Evolutionary conservation across 30 jellyfish, hydroid and myxozoan species (phyloP), one percentile per base, ranked within the genome.

Genomic region (Sanderia malayensis): DNA sequence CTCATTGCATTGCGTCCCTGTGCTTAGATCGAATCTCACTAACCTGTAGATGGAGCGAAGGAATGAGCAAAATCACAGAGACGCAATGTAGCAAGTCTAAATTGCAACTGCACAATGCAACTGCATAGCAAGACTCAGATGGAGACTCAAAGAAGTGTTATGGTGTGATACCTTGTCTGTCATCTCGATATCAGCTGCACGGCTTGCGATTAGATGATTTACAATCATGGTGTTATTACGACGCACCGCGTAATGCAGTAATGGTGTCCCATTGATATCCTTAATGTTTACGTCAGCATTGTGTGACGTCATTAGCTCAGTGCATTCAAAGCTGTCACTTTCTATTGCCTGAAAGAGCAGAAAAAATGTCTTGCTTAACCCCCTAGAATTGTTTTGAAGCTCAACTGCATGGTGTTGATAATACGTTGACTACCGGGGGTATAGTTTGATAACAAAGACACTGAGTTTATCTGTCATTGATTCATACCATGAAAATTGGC

Each of bases 401-500:
- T 37, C 52, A 37, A 6, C 55, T 6, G 55, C 8, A 41, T 41
- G 15, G 55, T 41, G 55, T 15, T 41, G 15, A 8, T 15, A 8
- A 6, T 6, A 41, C 8, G 55, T 6, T 41, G 55, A 6, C 11
- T 8, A 6, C 15, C 15, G 55, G 55, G 15, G 8, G 8, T 41
- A 41, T 6, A 41, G 55, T 41, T 41, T 41, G 55, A 41, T 6
- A 41, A 41, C 15, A n/a, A n/a, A n/a, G 52, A 37, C 6, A 4
- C 52, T 37, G 52, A 37, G 6, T 37, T 13, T 6, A 37, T 4
- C 52, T 37, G 6, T 13, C 6, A 4, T 49, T 15, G 11, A 9
- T 18, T 19, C 64, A 4, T 19, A 49, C 64, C 64, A 49, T 15
- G 64, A 49, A 49, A 49, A 49, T 49, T 49, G 64, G 64, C 64